phyloP scores from a whole-genome alignment of 1,140 invertebrate genomes.

The Drosophila quadrilineata region DNA sequence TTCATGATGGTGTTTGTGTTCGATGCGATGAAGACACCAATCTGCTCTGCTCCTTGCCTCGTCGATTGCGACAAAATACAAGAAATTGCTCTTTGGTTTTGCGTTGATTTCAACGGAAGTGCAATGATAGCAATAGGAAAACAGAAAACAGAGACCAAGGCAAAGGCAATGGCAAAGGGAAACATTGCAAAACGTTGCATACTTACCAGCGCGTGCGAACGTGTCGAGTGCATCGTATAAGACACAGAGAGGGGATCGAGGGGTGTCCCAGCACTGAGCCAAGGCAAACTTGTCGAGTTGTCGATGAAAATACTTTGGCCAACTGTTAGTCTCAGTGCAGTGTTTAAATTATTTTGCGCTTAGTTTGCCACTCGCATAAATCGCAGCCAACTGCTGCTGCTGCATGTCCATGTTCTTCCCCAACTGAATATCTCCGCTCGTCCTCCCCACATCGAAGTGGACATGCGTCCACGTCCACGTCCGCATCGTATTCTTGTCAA shows the following conservation, averaged over 20 bases:
- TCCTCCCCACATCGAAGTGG: background rate
- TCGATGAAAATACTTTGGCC: slow-evolving; percentile 61
- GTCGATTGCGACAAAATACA: slow-evolving; percentile 60
- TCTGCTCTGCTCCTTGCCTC: slow-evolving; percentile 26
- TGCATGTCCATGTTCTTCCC: slow-evolving; percentile 18
- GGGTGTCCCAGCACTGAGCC: background rate
- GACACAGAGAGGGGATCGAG: background rate
- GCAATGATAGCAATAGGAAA: slow-evolving; percentile 63
- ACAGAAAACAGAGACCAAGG: slow-evolving; percentile 16
- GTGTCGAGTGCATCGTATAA: slow-evolving; percentile 71
- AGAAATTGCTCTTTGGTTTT: slow-evolving; percentile 67
- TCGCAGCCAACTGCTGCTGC: slow-evolving; percentile 39
- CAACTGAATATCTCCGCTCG: background rate
- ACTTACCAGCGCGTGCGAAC: slow-evolving; percentile 60
- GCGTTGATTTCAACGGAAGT: slow-evolving; percentile 64
- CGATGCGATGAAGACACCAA: too few relatives aligned
- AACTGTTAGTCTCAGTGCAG: slow-evolving; percentile 78
- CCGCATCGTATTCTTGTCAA: background rate
- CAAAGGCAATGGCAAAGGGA: slow-evolving; percentile 1
- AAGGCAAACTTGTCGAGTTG: slow-evolving; percentile 45
- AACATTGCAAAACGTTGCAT: slow-evolving; percentile 20
- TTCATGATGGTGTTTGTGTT: slow-evolving; percentile 29
- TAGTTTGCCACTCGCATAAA: slow-evolving; percentile 74
- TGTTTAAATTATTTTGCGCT: slow-evolving; percentile 78
- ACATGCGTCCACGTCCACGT: slow-evolving; percentile 12